Evolutionary conservation across 2,797 vertebrate genomes (phyloP).

Genomic region (Echiichthys vipera): DNA sequence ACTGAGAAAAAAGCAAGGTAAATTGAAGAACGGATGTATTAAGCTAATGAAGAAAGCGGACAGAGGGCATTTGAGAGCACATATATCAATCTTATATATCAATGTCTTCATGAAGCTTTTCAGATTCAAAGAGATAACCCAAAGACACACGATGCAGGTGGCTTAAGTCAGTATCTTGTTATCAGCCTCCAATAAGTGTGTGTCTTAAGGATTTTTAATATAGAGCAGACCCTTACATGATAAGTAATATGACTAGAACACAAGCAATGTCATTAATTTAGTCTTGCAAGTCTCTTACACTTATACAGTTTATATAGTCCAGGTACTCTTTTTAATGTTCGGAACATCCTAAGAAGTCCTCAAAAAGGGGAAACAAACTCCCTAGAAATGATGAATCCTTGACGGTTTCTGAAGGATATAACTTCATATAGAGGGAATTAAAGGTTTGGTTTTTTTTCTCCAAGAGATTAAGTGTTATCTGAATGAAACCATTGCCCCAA

Average conservation of each 20-base stretch:
- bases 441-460: background rate
- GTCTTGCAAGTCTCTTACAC: background rate
- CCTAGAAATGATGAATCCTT: background rate
- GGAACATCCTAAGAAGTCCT: too few relatives aligned
- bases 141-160: background rate
- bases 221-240: background rate
- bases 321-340: too few relatives aligned
- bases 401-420: background rate
- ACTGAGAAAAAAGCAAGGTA: background rate
- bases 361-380: background rate
- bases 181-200: background rate
- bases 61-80: background rate
- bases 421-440: background rate
- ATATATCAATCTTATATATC: background rate
- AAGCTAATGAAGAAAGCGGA: background rate
- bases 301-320: too few relatives aligned
- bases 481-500: background rate
- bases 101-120: background rate
- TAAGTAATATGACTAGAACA: background rate
- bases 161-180: background rate
- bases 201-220: background rate
- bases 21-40: background rate
- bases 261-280: background rate
- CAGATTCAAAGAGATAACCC: background rate
- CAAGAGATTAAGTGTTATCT: constrained; percentile 15